Evolutionary conservation across 2,797 vertebrate genomes (phyloP).

Genomic region (Vespertilio murinus): DNA sequence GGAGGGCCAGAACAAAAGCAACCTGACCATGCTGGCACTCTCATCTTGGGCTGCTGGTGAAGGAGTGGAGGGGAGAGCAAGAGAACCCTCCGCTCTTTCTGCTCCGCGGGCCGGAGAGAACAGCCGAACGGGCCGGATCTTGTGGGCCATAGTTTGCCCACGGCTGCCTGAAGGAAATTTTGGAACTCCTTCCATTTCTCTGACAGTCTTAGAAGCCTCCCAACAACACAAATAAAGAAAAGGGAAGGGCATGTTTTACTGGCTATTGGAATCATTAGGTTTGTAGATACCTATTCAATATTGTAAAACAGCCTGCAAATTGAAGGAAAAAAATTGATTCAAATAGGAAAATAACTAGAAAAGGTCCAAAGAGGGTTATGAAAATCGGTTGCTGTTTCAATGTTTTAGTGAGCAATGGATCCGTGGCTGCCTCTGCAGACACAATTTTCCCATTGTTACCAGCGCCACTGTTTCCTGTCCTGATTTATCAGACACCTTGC

Average conservation of each 20-base stretch:
- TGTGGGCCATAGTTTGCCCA: too few species aligned
- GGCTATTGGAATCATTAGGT: neutral
- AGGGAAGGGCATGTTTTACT: slow-evolving; percentile 12
- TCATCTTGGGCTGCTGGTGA: too few species aligned
- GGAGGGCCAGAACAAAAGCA: too few species aligned
- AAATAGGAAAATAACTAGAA: slow-evolving; percentile 28
- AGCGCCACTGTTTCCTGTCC: neutral
- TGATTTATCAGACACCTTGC: neutral
- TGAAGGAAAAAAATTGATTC: neutral
- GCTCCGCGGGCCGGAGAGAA: too few species aligned
- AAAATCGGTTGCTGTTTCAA: neutral
- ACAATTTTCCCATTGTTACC: neutral
- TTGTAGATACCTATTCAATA: slow-evolving; percentile 46
- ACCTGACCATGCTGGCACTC: too few species aligned
- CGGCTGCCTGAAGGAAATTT: slow-evolving; percentile 46
- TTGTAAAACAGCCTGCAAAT: neutral
- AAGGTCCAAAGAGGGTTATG: neutral
- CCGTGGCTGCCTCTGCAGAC: neutral
- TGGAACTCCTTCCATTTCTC: slow-evolving; percentile 37
- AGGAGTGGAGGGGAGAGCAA: too few species aligned
- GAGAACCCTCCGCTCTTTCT: too few species aligned
- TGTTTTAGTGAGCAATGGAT: neutral
- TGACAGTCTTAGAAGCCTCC: slow-evolving; percentile 43
- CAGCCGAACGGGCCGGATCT: too few species aligned
- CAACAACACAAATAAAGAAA: slow-evolving; percentile 48